phyloP scores from a whole-genome alignment of 2,888 invertebrate genomes.

The Carcina quercana region DNA sequence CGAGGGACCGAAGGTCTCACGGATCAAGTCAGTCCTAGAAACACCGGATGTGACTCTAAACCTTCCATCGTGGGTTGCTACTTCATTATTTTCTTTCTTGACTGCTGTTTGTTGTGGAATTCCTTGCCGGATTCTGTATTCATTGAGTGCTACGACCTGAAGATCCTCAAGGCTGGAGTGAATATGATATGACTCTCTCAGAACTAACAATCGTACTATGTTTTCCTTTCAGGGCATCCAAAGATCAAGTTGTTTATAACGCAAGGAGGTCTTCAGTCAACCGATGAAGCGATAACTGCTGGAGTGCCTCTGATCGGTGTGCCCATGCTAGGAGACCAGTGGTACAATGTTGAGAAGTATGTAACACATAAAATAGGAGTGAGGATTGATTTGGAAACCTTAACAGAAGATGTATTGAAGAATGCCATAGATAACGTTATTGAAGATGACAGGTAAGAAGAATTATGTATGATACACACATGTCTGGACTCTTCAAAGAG shows the following conservation, averaged over 20 bases:
- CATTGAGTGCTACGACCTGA: no score
- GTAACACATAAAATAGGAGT: constrained; percentile 30
- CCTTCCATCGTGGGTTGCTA: background rate
- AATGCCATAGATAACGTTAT: constrained; percentile 23
- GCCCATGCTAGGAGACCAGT: constrained; percentile 51
- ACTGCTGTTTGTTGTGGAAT: no score
- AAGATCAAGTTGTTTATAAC: constrained; percentile 56
- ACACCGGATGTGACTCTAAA: no score
- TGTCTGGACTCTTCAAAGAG: no score
- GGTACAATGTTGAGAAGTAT: constrained; percentile 36
- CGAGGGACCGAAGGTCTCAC: no score
- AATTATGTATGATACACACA: no score
- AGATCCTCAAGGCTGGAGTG: no score
- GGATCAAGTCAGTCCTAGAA: no score
- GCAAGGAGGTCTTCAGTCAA: constrained; percentile 54
- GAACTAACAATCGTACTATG: background rate
- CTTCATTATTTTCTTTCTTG: background rate
- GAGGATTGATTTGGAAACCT: constrained; percentile 21
- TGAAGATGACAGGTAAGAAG: constrained; percentile 20
- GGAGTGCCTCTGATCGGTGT: constrained; percentile 45
- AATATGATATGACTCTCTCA: no score
- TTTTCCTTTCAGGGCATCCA: constrained; percentile 35
- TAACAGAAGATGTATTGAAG: constrained; percentile 23
- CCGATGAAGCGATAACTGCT: constrained; percentile 50
- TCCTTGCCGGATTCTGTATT: no score